Base-by-base conservation (phyloP, 2,113 vertebrate species). In the Xiphophorus couchianus region DNA sequence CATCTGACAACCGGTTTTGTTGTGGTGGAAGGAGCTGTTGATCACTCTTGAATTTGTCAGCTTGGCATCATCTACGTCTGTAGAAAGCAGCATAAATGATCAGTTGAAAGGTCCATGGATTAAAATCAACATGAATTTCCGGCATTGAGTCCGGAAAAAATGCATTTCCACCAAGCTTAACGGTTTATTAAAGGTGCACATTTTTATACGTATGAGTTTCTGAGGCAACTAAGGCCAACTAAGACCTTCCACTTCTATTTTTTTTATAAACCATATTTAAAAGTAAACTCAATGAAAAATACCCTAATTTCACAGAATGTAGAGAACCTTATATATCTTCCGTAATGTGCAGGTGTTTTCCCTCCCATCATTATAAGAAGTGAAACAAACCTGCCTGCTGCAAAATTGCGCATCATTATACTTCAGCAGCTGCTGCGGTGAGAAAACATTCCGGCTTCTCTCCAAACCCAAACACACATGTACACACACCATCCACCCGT, bases 1-100 rank as follows among this genome's bases (percentile, higher is more conserved):
- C 92, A 99, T 96, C 91, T 98, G 97, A 85, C 98, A 99, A 64
- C 98, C 98, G 0, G 96, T 97, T 88, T 97, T 99, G 89, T 96
- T 93, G 91, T 97, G 94, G 69, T 85, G 88, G 93, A 99, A 99
- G 3, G 95, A 94, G 93, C 95, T 96, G 94, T 96, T 98, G 94
- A 93, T 94, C 91, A 98, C 89, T 80, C 92, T 87, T 0, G 97
- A 97, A 82, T 96, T 94, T 63, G 96, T 94, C 66, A 98, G 95
- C 89, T 99, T 98, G 90, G 94, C 91, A 76, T 95, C 93, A 62
- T 98, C 96, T 12, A 99, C 94, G 93, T 99, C 98, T 99, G 89
- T 80, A 81, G 25, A 91, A 75, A 79, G 54, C 19, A 67, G 28
- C 27, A 30, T 17, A 25, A 27, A 25, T 30, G 15, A 3, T 58